phyloP scores from a whole-genome alignment of 35 echinoderm and acorn worm genomes.

The Eucidaris tribuloides region DNA sequence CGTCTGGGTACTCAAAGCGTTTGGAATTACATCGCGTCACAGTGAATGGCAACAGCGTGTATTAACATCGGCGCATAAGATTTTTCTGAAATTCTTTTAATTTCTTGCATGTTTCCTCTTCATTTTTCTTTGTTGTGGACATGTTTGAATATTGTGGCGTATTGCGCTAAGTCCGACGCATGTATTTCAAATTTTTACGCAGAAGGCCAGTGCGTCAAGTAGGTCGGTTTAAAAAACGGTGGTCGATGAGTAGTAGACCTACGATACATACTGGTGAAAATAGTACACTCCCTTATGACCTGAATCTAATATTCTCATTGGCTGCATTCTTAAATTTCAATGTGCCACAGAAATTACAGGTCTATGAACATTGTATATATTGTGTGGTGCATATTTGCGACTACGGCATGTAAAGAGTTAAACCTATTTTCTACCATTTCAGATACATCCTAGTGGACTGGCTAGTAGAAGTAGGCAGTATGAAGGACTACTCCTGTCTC shows the following conservation, averaged over 20 bases:
- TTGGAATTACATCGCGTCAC: neutral
- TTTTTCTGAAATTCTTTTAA: neutral
- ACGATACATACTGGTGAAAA: neutral
- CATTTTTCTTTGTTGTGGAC: neutral
- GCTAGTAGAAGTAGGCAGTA: conserved; percentile 85
- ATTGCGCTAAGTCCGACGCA: neutral
- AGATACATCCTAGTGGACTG: conserved; percentile 95
- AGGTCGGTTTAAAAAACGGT: too few species aligned
- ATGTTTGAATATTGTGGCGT: too few species aligned
- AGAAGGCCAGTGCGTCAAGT: too few species aligned
- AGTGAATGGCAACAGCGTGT: too few species aligned
- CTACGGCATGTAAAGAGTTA: neutral
- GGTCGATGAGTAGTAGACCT: too few species aligned
- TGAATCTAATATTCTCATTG: neutral
- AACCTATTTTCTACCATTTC: neutral
- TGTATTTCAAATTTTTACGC: too few species aligned
- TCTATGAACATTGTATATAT: too few species aligned
- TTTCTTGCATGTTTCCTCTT: too few species aligned
- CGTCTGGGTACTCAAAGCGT: too few species aligned
- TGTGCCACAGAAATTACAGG: too few species aligned
- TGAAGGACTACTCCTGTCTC: conserved; percentile 73
- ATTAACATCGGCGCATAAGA: too few species aligned
- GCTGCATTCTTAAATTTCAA: neutral
- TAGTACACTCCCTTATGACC: neutral
- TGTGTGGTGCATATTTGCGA: too few species aligned